phyloP scores from a whole-genome alignment of 2,113 vertebrate species.

The Notarius quadriscutis region DNA sequence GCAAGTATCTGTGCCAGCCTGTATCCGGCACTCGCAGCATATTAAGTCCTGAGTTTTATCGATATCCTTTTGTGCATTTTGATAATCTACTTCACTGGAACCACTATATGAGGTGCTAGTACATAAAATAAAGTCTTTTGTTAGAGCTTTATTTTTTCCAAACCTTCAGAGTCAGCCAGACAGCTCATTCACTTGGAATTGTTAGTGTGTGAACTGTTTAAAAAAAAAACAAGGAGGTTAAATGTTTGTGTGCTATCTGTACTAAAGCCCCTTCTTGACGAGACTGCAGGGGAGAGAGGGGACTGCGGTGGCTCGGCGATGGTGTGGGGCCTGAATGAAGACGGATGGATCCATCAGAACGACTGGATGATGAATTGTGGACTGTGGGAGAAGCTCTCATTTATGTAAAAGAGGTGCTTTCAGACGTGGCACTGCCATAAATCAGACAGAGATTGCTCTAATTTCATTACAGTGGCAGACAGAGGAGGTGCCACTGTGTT shows the following conservation, averaged over 20 bases:
- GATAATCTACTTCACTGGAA: constrained; percentile 9
- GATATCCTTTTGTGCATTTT: constrained; percentile 3
- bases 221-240: constrained; percentile 55
- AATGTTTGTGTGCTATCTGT: constrained; percentile 17
- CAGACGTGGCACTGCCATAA: constrained; percentile 69
- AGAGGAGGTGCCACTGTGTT: constrained; percentile 45
- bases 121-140: constrained; percentile 28
- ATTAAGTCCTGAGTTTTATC: constrained; percentile 16
- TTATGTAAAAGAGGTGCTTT: constrained; percentile 72
- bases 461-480: constrained; percentile 66
- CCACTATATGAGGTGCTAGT: not conserved
- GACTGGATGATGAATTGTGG: constrained; percentile 67
- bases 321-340: constrained; percentile 63
- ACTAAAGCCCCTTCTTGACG: not conserved
- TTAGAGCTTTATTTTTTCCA: not conserved
- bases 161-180: not conserved
- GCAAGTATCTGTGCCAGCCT: not conserved
- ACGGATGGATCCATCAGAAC: constrained; percentile 65
- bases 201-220: constrained; percentile 26
- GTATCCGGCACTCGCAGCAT: not conserved
- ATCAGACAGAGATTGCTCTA: constrained; percentile 65
- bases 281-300: constrained; percentile 30
- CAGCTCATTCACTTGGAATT: constrained; percentile 6
- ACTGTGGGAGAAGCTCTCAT: constrained; percentile 59
- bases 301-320: constrained; percentile 54